A percentile compares a stretch with the other conserved stretches of the same genome.
These are phyloP conservation scores for Macrosiphum euphorbiae DNA, from an alignment of 2,888 invertebrate genomes.

Conservation along the genomic window DNA sequence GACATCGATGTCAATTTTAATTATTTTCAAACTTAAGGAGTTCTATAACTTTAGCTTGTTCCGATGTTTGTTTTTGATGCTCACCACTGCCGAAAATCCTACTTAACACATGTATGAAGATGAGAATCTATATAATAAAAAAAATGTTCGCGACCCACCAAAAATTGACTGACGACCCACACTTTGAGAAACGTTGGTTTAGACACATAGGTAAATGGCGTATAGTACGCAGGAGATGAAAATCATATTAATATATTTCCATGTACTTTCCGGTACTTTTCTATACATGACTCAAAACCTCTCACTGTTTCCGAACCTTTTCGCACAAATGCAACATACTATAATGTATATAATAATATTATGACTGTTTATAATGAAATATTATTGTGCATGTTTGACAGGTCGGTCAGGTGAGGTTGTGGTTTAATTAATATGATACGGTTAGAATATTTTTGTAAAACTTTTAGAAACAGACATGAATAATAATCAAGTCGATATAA, in stretches of 20 bases:
- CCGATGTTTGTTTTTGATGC: no score
- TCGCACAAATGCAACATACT: not conserved
- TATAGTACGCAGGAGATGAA: not conserved
- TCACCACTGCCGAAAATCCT: no score
- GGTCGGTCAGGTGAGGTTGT: not conserved
- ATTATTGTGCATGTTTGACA: not conserved
- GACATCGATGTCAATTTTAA: no score
- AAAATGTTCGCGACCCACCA: no score
- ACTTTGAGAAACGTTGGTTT: no score
- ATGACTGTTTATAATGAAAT: not conserved
- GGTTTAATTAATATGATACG: not conserved
- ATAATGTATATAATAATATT: not conserved
- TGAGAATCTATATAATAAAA: no score
- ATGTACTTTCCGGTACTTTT: not conserved
- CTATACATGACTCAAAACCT: not conserved
- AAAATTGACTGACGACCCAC: no score
- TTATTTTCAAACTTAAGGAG: no score
- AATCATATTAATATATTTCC: not conserved
- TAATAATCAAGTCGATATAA: not conserved
- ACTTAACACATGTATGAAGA: no score
- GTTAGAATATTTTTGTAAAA: slow-evolving; percentile 74
- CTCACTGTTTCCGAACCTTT: not conserved
- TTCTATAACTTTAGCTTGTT: no score
- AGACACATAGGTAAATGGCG: no score
- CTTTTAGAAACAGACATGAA: slow-evolving; percentile 73